These are phyloP conservation scores for Epinephelus moara DNA, from an alignment of 2,113 vertebrate species.

Conservation along the genomic window DNA sequence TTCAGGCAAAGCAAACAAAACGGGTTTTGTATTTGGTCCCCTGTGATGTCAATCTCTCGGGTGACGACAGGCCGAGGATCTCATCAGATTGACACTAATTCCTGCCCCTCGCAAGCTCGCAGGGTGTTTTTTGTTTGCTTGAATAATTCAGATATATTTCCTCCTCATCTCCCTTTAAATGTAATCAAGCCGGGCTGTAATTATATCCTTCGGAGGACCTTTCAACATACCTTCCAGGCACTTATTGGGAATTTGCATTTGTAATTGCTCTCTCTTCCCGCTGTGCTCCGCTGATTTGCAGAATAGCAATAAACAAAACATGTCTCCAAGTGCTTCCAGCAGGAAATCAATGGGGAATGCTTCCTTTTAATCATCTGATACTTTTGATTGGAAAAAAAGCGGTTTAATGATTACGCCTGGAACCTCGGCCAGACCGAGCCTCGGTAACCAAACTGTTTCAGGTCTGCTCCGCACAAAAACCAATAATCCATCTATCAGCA, in stretches of 20 bases:
- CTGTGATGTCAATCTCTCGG: slow-evolving; percentile 41
- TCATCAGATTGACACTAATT: slow-evolving; percentile 14
- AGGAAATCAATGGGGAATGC: slow-evolving; percentile 69
- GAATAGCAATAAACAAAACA: slow-evolving; percentile 78
- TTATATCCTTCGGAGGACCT: slow-evolving; percentile 78
- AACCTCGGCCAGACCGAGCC: not conserved
- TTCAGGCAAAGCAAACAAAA: slow-evolving; percentile 28
- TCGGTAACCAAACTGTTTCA: slow-evolving; percentile 10
- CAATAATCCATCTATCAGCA: slow-evolving; percentile 38
- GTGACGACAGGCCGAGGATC: slow-evolving; percentile 22
- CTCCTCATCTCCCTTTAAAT: slow-evolving; percentile 72
- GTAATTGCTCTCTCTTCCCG: slow-evolving; percentile 74
- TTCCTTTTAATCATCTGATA: slow-evolving; percentile 74
- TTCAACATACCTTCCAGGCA: slow-evolving; percentile 76
- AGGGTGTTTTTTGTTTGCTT: slow-evolving; percentile 71
- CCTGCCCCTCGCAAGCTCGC: slow-evolving; percentile 12
- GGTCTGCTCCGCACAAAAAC: slow-evolving; percentile 10
- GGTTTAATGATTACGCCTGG: slow-evolving; percentile 26
- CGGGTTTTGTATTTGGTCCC: slow-evolving; percentile 10
- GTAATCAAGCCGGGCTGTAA: slow-evolving; percentile 77
- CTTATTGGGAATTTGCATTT: slow-evolving; percentile 79
- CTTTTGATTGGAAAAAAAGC: slow-evolving; percentile 43
- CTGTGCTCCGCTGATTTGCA: slow-evolving; percentile 67
- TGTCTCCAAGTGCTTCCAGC: slow-evolving; percentile 62
- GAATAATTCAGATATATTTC: slow-evolving; percentile 69